These are phyloP conservation scores for Limulus polyphemus DNA, from an alignment of 2,888 invertebrate species.

Conservation along the genomic window DNA sequence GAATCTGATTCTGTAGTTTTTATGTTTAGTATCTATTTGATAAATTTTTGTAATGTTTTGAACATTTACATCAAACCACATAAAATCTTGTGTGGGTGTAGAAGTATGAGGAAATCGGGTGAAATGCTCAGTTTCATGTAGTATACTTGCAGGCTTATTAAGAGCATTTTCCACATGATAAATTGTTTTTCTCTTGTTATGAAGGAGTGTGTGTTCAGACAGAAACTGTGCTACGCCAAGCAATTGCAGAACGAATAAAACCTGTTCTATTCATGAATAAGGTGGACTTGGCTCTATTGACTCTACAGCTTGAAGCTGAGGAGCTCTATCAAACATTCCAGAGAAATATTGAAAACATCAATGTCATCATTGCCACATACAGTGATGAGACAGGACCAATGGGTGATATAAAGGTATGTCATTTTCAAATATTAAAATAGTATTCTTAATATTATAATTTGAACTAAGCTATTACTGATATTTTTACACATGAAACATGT, in stretches of 20 bases:
- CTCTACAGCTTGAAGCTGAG: constrained; percentile 90
- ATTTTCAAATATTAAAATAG: too few species aligned
- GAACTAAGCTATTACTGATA: too few species aligned
- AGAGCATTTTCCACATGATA: background rate
- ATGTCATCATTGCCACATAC: constrained; percentile 99
- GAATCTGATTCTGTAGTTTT: too few species aligned
- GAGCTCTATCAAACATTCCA: constrained; percentile 94
- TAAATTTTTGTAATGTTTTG: too few species aligned
- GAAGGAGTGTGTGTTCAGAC: constrained; percentile 99
- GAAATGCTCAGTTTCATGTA: too few species aligned
- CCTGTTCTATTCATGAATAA: constrained; percentile 99
- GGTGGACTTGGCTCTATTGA: constrained; percentile 98
- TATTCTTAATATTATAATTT: too few species aligned
- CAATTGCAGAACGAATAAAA: constrained; percentile 99
- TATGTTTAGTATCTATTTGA: too few species aligned
- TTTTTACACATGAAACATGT: too few species aligned
- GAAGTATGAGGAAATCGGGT: too few species aligned
- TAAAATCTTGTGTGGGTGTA: too few species aligned
- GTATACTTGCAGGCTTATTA: background rate
- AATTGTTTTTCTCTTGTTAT: constrained; percentile 26
- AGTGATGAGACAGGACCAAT: constrained; percentile 95
- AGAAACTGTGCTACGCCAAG: constrained; percentile 98
- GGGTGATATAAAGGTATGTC: constrained; percentile 88
- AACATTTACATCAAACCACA: too few species aligned
- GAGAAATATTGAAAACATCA: constrained; percentile 98